phyloP scores from a whole-genome alignment of 2,113 vertebrate species.

The Andinoacara biseriatus region DNA sequence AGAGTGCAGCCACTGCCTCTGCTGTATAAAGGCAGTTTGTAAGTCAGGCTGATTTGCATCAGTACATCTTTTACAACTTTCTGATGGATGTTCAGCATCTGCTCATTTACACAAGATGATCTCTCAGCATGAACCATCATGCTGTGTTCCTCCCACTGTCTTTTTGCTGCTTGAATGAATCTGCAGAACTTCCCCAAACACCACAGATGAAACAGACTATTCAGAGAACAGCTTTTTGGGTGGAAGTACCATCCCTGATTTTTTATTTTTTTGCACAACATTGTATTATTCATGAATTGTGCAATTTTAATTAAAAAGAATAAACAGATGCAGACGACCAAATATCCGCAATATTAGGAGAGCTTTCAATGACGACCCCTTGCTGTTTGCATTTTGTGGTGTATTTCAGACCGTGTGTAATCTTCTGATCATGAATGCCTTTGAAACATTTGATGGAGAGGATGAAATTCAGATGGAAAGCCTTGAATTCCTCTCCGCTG shows the following conservation, averaged over 20 bases:
- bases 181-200: constrained; percentile 16
- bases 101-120: constrained; percentile 37
- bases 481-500: background rate
- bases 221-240: background rate
- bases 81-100: constrained; percentile 35
- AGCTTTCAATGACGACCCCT: constrained; percentile 3
- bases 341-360: background rate
- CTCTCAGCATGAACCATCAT: constrained; percentile 23
- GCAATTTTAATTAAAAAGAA: background rate
- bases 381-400: background rate
- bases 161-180: constrained; percentile 6
- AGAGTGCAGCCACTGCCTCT: background rate
- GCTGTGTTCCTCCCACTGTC: constrained; percentile 10
- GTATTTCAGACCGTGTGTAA: background rate
- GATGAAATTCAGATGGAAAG: background rate
- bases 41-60: background rate
- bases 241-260: background rate
- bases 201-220: background rate
- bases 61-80: background rate
- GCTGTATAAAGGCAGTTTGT: background rate
- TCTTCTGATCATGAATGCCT: constrained; percentile 6
- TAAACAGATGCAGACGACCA: background rate
- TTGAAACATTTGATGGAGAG: constrained; percentile 24
- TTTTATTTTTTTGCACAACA: background rate
- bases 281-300: constrained; percentile 15